Evolutionary conservation across 2,888 invertebrate genomes (phyloP), one percentile per base, ranked within the genome.

Genomic region (Erynnis tages): DNA sequence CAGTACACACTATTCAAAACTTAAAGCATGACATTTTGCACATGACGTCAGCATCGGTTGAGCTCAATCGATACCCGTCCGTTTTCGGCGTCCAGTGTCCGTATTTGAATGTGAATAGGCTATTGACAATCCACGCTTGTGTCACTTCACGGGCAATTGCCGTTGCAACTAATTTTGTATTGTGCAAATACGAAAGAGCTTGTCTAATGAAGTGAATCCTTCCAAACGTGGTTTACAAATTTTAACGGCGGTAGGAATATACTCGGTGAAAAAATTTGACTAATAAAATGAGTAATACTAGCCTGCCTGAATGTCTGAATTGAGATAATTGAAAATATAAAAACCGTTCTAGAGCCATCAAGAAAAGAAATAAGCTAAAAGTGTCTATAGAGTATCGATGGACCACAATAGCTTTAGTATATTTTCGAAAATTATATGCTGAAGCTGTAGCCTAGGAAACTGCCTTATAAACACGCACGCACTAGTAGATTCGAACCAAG

Each of bases 111-210:
- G 7, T 29, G 19, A 47, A 47, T 38, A 21, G 27, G 8, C 38
- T 29, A 38, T 30, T 37, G 46, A 11, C 17, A 27, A 47, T 5
- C 27, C 29, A 38, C 8, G 5, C 29, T 27, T 30, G 6, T 11
- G 23, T n/a, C n/a, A 11, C 21, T 38, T 48, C 21, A 21, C 14
- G 44, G 32, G 16, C 8, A n/a, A 25, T 45, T 16, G 23, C 23
- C 37, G 21, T 40, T 16, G 48, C 23, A 48, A 30, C 37, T 21
- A 30, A 48, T 48, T n/a, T 30, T 30, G 21, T 30, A 16, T 29
- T 21, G 11, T 13, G 11, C 10, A 23, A 40, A 14, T 32, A 16
- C 10, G n/a, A 29, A 45, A 35, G 17, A 25, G n/a, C 11, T 11
- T 27, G 27, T 13, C 27, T 29, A 25, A 46, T 8, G 6, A 32